Evolutionary conservation across 2,888 invertebrate species (phyloP), one percentile per base, ranked within the genome.

Genomic region (Podotricha telesiphe): DNA sequence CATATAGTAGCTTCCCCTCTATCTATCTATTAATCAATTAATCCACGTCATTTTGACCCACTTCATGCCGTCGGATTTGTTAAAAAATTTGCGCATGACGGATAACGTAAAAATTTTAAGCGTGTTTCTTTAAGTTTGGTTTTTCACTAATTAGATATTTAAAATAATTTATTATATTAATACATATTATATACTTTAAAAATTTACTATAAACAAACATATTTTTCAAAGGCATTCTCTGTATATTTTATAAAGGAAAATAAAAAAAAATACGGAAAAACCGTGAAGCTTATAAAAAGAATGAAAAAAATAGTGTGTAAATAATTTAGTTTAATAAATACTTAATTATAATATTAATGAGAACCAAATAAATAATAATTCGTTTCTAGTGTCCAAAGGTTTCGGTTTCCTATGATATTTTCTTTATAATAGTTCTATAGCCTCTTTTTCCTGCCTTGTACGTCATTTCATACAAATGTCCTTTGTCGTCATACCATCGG

Each of bases 401-500:
- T 67, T 61, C 48, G 28, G 28, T 56, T 64, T 65, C 73, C 77
- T 82, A 85, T 20, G 82, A 82, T 59, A 92, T 80, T 83, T 85
- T 87, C 76, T 88, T 91, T 59, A 93, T 93, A 45, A 89, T 84
- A 2, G 93, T 93, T 74, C 89, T 82, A 76, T 90, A 93, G 78
- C 93, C 93, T 81, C 89, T 83, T 74, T 85, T 93, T 65, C 93
- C 93, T 0, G 93, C 93, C 75, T 93, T 93, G 79, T 93, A 93
- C 0, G 86, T 85, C 93, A 93, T 93, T 79, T 93, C 88, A 75
- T 89, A 93, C 22, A 91, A 86, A 42, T 87, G 86, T n/a, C 93
- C 93, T 34, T 90, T 88, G 64, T 85, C 80, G 72, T 93, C 87
- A 76, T 89, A 91, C 93, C 93, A 93, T 47, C 93, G 88, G 0